phyloP scores from a whole-genome alignment of 2,888 invertebrate species.

The Andricus curvator region DNA sequence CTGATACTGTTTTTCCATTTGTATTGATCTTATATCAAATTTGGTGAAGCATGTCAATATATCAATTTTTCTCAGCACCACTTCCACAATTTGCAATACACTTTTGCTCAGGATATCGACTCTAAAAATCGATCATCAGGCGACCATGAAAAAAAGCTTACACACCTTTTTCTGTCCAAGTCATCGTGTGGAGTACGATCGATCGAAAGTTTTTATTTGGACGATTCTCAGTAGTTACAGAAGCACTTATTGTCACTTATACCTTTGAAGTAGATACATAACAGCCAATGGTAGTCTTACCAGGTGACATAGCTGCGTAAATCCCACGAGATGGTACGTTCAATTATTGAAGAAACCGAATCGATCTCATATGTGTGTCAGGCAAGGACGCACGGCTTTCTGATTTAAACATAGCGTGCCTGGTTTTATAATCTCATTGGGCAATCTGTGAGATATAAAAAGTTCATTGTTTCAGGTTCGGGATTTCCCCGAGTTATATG shows the following conservation, averaged over 20 bases:
- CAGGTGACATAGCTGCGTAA: conserved; percentile 36
- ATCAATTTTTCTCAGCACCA: conserved; percentile 1
- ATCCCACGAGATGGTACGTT: conserved; percentile 33
- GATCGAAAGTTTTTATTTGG: conserved; percentile 37
- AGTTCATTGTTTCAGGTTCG: background rate
- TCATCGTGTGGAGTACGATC: conserved; percentile 12
- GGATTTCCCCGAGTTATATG: background rate
- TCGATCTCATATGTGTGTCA: conserved; percentile 35
- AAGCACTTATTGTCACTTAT: background rate
- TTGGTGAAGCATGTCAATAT: background rate
- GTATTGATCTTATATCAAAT: background rate
- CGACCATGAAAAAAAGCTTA: conserved; percentile 8
- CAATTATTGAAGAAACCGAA: conserved; percentile 33
- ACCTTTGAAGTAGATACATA: background rate
- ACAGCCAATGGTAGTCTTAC: conserved; percentile 13
- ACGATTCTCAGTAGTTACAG: conserved; percentile 8
- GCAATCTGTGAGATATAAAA: background rate
- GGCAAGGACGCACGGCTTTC: conserved; percentile 32
- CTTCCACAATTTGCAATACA: background rate
- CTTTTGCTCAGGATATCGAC: conserved; percentile 1
- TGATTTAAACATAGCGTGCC: background rate
- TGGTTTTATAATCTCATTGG: conserved; percentile 16
- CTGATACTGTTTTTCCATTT: background rate
- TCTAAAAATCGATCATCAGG: conserved; percentile 14
- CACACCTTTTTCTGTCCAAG: background rate